Evolutionary conservation across 2,113 vertebrate species (phyloP), one percentile per base, ranked within the genome.

Genomic region (Tautogolabrus adspersus): DNA sequence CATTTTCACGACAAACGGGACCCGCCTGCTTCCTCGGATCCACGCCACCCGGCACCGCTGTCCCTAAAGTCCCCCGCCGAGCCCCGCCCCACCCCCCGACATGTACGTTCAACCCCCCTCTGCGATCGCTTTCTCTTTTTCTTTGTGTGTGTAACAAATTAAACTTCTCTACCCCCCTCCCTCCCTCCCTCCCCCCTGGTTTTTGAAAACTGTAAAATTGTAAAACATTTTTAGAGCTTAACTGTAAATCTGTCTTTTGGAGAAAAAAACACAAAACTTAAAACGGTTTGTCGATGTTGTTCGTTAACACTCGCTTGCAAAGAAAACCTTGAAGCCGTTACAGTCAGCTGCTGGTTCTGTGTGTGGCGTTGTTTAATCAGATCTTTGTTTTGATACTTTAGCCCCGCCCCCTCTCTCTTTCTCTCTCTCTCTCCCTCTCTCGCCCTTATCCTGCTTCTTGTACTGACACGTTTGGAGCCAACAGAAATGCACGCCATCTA

Each of bases 191-290:
- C 44, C 13, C 13, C 15, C 13, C 46, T 51, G 60, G 52, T 58
- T 83, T 88, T 89, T 82, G 78, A 75, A 79, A 81, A 90, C 74
- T 93, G 90, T 88, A 90, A 82, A 92, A 91, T 88, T 93, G 87
- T 92, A 92, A 85, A 92, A 90, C 81, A 79, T 85, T 89, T 91
- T 88, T 89, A 73, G 67, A 87, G 72, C 71, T 74, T 85, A 79
- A 83, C 84, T 91, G 87, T 84, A 89, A 85, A 88, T 90, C 80
- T 87, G 82, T 91, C 72, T 85, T 83, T 81, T 76, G 30, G 49
- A 47, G 46, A 37, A 55, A 77, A 51, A 79, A 69, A 26, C 26
- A 26, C 26, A 26, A 26, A 26, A 26, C 26, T 37, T 22, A n/a
- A 55, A 80, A 68, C 52, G 62, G 69, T 87, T 85, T 74, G 69